A percentile compares a stretch with the other conserved stretches of the same genome.
phyloP scores from a whole-genome alignment of 1,140 invertebrate genomes.

The Caenorhabditis latens region DNA sequence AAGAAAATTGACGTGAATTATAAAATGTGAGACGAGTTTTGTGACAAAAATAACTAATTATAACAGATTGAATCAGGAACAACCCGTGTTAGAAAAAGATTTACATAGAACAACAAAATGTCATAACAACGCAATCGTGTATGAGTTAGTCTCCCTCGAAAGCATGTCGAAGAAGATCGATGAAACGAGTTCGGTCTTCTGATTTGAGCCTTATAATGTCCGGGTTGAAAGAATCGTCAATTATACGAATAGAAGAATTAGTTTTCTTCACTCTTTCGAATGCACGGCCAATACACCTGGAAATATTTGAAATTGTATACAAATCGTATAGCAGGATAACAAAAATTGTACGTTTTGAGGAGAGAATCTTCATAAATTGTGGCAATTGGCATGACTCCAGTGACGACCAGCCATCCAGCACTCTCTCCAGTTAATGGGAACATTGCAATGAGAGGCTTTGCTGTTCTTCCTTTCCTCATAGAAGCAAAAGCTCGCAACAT shows the following conservation, averaged over 20 bases:
- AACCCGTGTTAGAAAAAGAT: background rate
- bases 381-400: slow-evolving; percentile 48
- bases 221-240: slow-evolving; percentile 40
- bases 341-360: slow-evolving; percentile 15
- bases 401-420: slow-evolving; percentile 47
- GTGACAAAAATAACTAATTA: no score
- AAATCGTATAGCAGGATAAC: background rate
- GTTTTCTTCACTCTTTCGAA: slow-evolving; percentile 55
- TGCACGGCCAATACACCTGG: slow-evolving; percentile 57
- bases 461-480: slow-evolving; percentile 9
- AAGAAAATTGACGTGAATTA: background rate
- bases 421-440: slow-evolving; percentile 40
- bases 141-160: slow-evolving; percentile 6
- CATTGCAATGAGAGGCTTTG: slow-evolving; percentile 42
- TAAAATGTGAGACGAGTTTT: background rate
- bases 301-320: background rate
- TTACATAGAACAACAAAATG: background rate
- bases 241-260: background rate
- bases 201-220: slow-evolving; percentile 46
- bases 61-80: background rate
- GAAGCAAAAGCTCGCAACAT: slow-evolving; percentile 26
- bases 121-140: background rate
- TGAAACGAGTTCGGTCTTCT: slow-evolving; percentile 50
- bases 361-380: slow-evolving; percentile 44
- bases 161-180: slow-evolving; percentile 34